phyloP scores from a whole-genome alignment of 1,140 invertebrate genomes.

The Limonius californicus region DNA sequence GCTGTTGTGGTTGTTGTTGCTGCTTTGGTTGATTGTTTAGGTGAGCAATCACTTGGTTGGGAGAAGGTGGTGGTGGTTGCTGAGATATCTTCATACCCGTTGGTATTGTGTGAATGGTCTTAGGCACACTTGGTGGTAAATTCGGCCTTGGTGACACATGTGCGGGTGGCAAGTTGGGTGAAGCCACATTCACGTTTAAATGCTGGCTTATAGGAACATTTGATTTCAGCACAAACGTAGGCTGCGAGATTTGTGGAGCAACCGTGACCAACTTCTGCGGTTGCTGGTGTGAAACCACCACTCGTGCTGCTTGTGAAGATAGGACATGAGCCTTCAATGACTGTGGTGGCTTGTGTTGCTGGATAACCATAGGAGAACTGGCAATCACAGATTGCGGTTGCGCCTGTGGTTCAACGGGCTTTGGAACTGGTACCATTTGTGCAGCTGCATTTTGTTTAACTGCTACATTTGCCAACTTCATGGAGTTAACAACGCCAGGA shows the following conservation, averaged over 20 bases:
- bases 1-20: constrained; percentile 35
- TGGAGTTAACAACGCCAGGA: constrained; percentile 34
- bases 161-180: constrained; percentile 26
- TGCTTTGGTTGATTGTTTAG: background rate
- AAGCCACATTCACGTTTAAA: constrained; percentile 34
- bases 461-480: constrained; percentile 17
- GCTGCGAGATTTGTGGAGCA: constrained; percentile 10
- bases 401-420: background rate
- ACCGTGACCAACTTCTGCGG: constrained; percentile 25
- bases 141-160: constrained; percentile 38
- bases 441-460: constrained; percentile 21
- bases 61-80: constrained; percentile 37
- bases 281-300: constrained; percentile 32
- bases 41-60: constrained; percentile 29
- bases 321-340: constrained; percentile 56
- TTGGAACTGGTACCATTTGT: constrained; percentile 20
- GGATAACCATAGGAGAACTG: constrained; percentile 21
- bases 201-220: constrained; percentile 32
- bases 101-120: constrained; percentile 20
- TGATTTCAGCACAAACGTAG: constrained; percentile 15
- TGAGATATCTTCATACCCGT: constrained; percentile 37
- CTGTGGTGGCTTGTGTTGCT: constrained; percentile 45
- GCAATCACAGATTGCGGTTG: constrained; percentile 28
- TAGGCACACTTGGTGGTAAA: constrained; percentile 23
- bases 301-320: constrained; percentile 41